Conservation (phyloP, 2,113 vertebrate genomes). For the Tretioscincus oriximinensis region DNA sequence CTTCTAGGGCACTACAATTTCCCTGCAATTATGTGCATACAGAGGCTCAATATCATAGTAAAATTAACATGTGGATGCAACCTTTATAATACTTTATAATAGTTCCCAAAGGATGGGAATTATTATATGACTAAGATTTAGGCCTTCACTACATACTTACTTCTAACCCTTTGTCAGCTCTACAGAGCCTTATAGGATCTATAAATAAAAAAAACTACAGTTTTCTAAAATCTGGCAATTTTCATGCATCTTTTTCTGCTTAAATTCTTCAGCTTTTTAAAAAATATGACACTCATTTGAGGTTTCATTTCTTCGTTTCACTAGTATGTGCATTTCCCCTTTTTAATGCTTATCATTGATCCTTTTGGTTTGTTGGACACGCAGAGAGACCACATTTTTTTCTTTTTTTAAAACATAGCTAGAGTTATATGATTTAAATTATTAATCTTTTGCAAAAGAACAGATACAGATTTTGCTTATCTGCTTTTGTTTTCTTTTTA, state of each 20-base stretch:
- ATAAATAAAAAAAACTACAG: no score
- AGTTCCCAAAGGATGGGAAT: no score
- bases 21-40: no score
- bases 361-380: constrained; percentile 6
- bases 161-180: no score
- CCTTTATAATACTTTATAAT: no score
- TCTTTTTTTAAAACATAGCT: constrained; percentile 17
- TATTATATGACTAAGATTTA: no score
- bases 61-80: no score
- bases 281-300: neutral
- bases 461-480: neutral
- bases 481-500: neutral
- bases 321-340: neutral
- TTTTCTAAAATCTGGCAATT: neutral
- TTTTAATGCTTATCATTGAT: neutral
- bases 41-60: no score
- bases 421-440: neutral
- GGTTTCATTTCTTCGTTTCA: neutral
- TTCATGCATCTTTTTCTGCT: neutral
- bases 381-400: neutral
- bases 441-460: neutral
- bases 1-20: no score
- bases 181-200: no score
- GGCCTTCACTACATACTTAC: no score
- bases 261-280: neutral